Conservation (phyloP, 2,113 vertebrate species). For the Tapirus terrestris region DNA sequence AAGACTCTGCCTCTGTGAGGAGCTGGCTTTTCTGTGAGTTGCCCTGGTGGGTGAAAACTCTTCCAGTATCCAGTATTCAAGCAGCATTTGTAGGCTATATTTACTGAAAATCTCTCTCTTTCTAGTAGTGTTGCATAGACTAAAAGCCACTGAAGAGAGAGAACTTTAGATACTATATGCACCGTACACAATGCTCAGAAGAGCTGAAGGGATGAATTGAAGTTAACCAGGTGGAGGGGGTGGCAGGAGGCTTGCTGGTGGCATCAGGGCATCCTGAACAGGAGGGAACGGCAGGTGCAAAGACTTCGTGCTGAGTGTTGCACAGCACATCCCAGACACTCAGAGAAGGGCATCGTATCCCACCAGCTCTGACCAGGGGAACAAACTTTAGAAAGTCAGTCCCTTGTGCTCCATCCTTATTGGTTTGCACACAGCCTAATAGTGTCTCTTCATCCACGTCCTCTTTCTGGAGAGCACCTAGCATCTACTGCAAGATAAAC, state of each 20-base stretch:
- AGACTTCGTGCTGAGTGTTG: fast-evolving
- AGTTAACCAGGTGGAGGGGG: neutral
- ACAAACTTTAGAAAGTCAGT: neutral
- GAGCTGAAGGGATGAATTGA: neutral
- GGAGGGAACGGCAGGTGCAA: neutral
- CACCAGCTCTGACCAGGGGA: neutral
- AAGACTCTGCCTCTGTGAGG: neutral
- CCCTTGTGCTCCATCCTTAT: neutral
- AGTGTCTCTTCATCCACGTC: neutral
- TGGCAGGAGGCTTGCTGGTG: neutral
- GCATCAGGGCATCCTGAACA: neutral
- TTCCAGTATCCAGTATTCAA: neutral
- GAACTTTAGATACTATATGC: neutral
- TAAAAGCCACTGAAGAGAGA: neutral
- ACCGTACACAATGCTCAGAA: neutral
- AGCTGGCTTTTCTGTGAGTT: neutral
- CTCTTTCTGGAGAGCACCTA: neutral
- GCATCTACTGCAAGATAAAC: neutral
- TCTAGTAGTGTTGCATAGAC: neutral
- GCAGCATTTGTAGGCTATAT: neutral
- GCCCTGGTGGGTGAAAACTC: neutral
- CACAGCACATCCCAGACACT: neutral
- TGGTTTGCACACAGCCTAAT: neutral
- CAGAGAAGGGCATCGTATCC: neutral
- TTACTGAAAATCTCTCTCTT: neutral